These are phyloP conservation scores for Solea senegalensis DNA, from an alignment of 2,113 vertebrate species.

Conservation along the genomic window DNA sequence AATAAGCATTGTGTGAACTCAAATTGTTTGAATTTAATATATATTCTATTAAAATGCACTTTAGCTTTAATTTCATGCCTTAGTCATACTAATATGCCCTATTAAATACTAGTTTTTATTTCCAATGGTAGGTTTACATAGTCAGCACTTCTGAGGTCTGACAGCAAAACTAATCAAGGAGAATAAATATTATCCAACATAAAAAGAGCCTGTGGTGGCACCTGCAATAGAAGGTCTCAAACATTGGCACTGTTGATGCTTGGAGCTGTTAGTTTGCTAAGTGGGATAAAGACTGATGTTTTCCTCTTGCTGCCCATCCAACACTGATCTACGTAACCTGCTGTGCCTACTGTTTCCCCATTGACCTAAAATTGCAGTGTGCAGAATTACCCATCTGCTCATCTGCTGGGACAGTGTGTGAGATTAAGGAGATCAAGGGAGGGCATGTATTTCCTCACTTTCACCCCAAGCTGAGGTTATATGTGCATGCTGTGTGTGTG, in stretches of 20 bases:
- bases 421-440: conserved; percentile 55
- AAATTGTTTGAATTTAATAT: too few species aligned
- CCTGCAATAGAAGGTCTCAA: conserved; percentile 58
- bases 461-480: neutral
- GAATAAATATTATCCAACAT: conserved; percentile 10
- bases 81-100: neutral
- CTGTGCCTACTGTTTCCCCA: conserved; percentile 47
- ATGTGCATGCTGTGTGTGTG: neutral
- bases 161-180: conserved; percentile 36
- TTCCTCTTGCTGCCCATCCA: conserved; percentile 49
- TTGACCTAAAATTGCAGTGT: conserved; percentile 32
- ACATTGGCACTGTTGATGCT: conserved; percentile 68
- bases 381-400: conserved; percentile 42
- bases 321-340: conserved; percentile 48
- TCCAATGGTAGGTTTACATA: neutral
- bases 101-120: conserved; percentile 9
- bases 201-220: conserved; percentile 32
- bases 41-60: too few species aligned
- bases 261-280: conserved; percentile 62
- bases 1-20: too few species aligned
- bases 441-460: conserved; percentile 5
- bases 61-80: conserved; percentile 5
- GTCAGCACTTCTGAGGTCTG: conserved; percentile 16
- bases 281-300: conserved; percentile 55
- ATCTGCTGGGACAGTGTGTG: conserved; percentile 15